These are phyloP conservation scores for Colius striatus DNA, from an alignment of 2,113 vertebrate species.

Conservation along the genomic window DNA sequence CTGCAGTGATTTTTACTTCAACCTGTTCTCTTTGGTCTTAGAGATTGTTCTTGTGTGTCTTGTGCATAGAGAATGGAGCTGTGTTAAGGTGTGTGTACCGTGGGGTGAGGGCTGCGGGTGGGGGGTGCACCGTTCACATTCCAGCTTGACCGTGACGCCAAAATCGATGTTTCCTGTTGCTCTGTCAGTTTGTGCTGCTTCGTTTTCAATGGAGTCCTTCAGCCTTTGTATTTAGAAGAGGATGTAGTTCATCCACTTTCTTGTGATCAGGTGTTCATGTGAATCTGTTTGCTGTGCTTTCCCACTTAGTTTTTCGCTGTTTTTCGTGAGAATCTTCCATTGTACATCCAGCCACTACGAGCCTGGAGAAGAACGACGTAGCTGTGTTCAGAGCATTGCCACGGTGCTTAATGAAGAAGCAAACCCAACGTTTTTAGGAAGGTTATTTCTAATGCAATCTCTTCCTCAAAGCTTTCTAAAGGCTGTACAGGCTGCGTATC, in stretches of 20 bases:
- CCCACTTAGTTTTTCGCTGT: not conserved
- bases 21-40: constrained; percentile 10
- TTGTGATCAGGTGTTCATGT: constrained; percentile 2
- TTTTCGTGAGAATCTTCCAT: constrained; percentile 10
- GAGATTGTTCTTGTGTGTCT: constrained; percentile 47
- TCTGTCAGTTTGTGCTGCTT: constrained; percentile 29
- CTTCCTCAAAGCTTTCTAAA: constrained; percentile 31
- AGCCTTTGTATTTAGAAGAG: not conserved
- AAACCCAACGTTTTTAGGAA: not conserved
- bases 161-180: not conserved
- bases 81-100: not conserved
- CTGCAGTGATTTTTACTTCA: not conserved
- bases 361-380: not conserved
- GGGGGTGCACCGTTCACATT: not conserved
- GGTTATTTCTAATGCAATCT: not conserved
- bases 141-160: not conserved
- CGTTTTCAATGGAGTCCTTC: not conserved
- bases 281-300: constrained; percentile 44
- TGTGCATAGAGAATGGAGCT: constrained; percentile 51
- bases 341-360: not conserved
- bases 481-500: not conserved
- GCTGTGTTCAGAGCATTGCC: not conserved
- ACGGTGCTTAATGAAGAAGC: constrained; percentile 4
- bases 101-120: not conserved
- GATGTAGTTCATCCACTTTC: not conserved